phyloP scores from a whole-genome alignment of 2,888 invertebrate genomes.

The Liposcelis brunnea region DNA sequence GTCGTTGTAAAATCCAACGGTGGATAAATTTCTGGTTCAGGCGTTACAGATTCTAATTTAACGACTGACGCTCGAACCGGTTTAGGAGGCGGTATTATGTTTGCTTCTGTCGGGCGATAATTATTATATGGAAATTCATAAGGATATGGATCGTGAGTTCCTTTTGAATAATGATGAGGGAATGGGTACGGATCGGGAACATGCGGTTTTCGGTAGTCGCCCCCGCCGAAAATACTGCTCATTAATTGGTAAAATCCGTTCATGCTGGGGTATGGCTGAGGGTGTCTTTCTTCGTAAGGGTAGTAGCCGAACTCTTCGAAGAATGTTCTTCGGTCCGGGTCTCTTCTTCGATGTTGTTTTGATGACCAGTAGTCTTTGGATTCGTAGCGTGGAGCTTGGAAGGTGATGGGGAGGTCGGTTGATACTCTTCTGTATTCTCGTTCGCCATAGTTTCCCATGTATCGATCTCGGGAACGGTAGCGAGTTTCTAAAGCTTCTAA shows the following conservation, averaged over 20 bases:
- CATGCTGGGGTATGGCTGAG: not conserved
- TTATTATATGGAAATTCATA: not conserved
- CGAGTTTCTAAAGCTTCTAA: too few species aligned
- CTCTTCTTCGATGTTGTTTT: not conserved
- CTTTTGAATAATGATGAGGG: not conserved
- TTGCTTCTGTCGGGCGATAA: not conserved
- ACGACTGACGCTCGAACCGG: constrained; percentile 3
- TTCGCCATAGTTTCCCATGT: too few species aligned
- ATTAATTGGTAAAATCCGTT: constrained; percentile 3
- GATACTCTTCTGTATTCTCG: too few species aligned
- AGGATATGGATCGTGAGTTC: not conserved
- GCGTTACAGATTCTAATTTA: not conserved
- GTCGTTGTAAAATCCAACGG: not conserved
- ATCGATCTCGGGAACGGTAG: too few species aligned
- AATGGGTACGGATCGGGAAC: not conserved
- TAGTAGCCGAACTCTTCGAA: not conserved
- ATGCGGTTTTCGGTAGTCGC: not conserved
- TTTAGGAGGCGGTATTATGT: not conserved
- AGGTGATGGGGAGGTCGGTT: constrained; percentile 3
- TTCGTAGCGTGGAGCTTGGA: constrained; percentile 1
- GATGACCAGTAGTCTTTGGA: not conserved
- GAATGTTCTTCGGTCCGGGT: not conserved
- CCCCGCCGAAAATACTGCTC: not conserved
- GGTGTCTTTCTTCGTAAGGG: not conserved
- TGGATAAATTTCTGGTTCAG: too few species aligned